Percentiles rank a stretch among this genome's conserved stretches.
Conservation (phyloP, 1,140 invertebrate genomes). For the Lepidurus arcticus region DNA sequence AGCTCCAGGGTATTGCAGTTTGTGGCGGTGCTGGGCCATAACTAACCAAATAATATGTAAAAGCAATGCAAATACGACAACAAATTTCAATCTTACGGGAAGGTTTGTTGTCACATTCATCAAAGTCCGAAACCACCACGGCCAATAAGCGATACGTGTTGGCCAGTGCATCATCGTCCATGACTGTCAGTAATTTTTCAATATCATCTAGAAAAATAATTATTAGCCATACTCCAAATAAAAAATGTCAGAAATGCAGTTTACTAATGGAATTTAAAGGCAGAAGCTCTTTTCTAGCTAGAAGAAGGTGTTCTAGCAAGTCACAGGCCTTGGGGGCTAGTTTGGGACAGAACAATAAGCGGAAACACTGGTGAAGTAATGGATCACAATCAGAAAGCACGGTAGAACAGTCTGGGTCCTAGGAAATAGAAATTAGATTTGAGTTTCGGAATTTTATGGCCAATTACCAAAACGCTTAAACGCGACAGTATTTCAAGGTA, state of each 20-base stretch:
- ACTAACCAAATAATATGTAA: conserved; percentile 7
- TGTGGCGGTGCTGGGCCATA: conserved; percentile 30
- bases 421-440: not conserved
- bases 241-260: not conserved
- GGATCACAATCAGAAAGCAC: conserved; percentile 28
- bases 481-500: conserved; percentile 27
- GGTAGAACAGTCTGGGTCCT: conserved; percentile 29
- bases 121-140: conserved; percentile 30
- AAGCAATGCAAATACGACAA: not conserved
- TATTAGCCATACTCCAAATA: not conserved
- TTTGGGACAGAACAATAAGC: conserved; percentile 22
- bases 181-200: conserved; percentile 14
- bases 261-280: conserved; percentile 30
- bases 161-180: conserved; percentile 31
- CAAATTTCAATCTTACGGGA: conserved; percentile 27
- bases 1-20: conserved; percentile 24
- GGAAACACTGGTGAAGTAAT: conserved; percentile 32
- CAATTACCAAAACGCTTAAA: conserved; percentile 24
- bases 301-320: conserved; percentile 29
- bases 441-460: not conserved
- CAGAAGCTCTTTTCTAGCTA: conserved; percentile 30
- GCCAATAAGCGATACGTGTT: conserved; percentile 29
- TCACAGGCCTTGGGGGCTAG: conserved; percentile 30
- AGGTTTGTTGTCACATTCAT: conserved; percentile 32
- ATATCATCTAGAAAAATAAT: conserved; percentile 19